Percentiles rank a stretch among this genome's conserved stretches.
phyloP scores from a whole-genome alignment of 2,888 invertebrate genomes.

The Polylopha cassiicola region DNA sequence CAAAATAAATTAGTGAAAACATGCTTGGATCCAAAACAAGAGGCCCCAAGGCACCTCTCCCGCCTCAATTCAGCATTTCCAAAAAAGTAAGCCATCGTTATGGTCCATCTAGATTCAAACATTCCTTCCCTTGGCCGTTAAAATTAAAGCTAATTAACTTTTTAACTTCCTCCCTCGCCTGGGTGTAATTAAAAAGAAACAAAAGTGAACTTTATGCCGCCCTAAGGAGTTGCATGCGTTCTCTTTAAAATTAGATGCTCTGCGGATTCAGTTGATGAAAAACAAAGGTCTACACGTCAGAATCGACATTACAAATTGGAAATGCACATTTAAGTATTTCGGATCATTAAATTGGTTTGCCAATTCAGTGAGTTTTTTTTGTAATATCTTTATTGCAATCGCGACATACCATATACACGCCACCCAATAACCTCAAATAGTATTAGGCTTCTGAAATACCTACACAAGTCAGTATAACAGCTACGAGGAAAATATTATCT shows the following conservation, averaged over 20 bases:
- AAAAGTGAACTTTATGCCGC: constrained; percentile 61
- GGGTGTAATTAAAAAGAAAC: constrained; percentile 67
- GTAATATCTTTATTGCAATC: too few relatives aligned
- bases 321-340: too few relatives aligned
- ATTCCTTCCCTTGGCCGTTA: constrained; percentile 45
- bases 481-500: too few relatives aligned
- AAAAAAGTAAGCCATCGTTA: constrained; percentile 27
- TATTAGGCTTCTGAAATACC: too few relatives aligned
- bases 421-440: too few relatives aligned
- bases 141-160: constrained; percentile 71
- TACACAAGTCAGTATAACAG: too few relatives aligned
- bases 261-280: constrained; percentile 14
- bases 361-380: too few relatives aligned
- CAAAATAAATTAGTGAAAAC: constrained; percentile 11
- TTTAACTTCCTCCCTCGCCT: constrained; percentile 50
- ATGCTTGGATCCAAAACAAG: constrained; percentile 2
- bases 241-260: constrained; percentile 21
- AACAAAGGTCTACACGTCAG: too few relatives aligned
- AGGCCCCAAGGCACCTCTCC: too few relatives aligned
- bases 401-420: too few relatives aligned
- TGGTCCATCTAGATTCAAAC: constrained; percentile 41
- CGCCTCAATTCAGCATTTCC: constrained; percentile 17
- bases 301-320: too few relatives aligned
- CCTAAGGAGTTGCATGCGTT: constrained; percentile 50
- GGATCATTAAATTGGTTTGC: too few relatives aligned